phyloP scores from a whole-genome alignment of 2,113 vertebrate genomes.

The Phalacrocorax aristotelis region DNA sequence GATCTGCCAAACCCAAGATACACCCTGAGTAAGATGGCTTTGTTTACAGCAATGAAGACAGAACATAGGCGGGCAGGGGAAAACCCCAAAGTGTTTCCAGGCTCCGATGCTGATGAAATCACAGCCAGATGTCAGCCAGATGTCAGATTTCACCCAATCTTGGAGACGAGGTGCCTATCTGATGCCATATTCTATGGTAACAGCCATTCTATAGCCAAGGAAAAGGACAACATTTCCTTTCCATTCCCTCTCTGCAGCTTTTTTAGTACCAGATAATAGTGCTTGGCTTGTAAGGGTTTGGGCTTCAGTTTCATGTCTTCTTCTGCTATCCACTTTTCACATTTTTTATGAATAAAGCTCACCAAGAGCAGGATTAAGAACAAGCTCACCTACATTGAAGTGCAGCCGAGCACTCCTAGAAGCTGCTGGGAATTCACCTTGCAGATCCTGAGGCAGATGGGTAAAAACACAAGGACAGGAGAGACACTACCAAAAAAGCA shows the following conservation, averaged over 20 bases:
- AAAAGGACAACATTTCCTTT: not conserved
- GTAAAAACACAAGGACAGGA: not conserved
- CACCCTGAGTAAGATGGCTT: not conserved
- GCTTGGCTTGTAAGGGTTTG: not conserved
- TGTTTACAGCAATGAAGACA: not conserved
- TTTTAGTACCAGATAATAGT: not conserved
- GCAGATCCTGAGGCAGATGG: not conserved
- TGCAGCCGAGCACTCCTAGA: not conserved
- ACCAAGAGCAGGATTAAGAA: not conserved
- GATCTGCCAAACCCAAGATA: not conserved
- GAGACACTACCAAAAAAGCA: not conserved
- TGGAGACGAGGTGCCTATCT: not conserved
- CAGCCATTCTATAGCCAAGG: not conserved
- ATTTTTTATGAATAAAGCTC: not conserved
- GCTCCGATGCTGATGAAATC: not conserved
- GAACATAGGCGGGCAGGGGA: not conserved
- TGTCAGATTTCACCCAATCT: not conserved
- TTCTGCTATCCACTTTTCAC: not conserved
- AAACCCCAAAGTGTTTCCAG: not conserved
- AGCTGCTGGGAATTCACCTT: not conserved
- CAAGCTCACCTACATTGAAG: not conserved
- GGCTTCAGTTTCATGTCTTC: not conserved
- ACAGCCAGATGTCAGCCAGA: conserved; percentile 39
- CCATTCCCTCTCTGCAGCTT: not conserved
- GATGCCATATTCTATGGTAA: not conserved